These are phyloP conservation scores for Desmophyllum pertusum DNA, from an alignment of 92 coral and sea anemone species.

Conservation along the genomic window DNA sequence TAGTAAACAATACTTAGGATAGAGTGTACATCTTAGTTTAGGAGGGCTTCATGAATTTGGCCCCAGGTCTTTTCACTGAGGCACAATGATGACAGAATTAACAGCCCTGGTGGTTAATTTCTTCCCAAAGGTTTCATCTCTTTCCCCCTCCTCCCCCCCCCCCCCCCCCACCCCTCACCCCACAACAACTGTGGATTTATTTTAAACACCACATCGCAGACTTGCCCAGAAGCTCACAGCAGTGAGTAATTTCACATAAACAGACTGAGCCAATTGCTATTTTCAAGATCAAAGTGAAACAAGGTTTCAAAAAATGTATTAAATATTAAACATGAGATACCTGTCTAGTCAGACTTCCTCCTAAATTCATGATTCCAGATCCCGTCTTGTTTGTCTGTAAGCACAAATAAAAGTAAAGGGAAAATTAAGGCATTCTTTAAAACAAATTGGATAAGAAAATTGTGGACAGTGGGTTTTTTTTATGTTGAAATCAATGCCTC, in stretches of 20 bases:
- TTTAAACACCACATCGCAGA: not conserved
- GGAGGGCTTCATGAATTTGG: too few species aligned
- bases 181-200: not conserved
- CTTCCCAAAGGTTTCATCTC: not conserved
- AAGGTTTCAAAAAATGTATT: too few species aligned
- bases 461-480: not conserved
- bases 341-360: constrained; percentile 99
- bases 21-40: too few species aligned
- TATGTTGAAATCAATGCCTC: not conserved
- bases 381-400: constrained; percentile 92
- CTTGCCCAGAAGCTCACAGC: not conserved
- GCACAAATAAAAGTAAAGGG: not conserved
- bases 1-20: too few species aligned
- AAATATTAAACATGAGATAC: constrained; percentile 54
- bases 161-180: not conserved
- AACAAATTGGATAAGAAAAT: not conserved
- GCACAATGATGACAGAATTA: too few species aligned
- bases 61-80: too few species aligned
- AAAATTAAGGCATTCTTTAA: not conserved
- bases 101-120: not conserved
- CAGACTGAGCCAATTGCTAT: not conserved
- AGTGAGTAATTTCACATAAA: not conserved
- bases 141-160: not conserved
- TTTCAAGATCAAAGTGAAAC: too few species aligned
- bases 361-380: constrained; percentile 99